Evolutionary conservation across 2,113 vertebrate species (phyloP), one percentile per base, ranked within the genome.

Genomic region (Ancistrus triradiatus): DNA sequence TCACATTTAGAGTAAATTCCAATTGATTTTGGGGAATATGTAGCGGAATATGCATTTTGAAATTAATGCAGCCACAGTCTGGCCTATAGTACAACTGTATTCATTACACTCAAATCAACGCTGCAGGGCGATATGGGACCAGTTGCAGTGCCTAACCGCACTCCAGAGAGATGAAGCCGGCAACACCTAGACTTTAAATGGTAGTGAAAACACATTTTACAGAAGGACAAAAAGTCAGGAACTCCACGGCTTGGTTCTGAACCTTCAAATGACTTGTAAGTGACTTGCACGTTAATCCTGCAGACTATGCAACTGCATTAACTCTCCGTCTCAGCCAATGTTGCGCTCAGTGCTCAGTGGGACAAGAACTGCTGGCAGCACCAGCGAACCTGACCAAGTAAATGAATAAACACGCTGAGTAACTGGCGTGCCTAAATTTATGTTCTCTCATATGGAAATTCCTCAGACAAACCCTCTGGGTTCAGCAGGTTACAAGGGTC

Each of bases 401-500:
- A 56, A 68, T 28, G 28, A 74, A 63, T 61, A 70, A 59, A 68
- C 57, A 17, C 37, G 17, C 33, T 28, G 4, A 46, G 66, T 57
- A 65, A 40, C 51, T 48, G 66, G 59, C 56, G 49, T 31, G 18
- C 44, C 52, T 56, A 66, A 42, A 81, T 86, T 83, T 81, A 84
- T 84, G 84, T 80, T 84, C 71, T 73, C 73, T 63, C 62, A 77
- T 53, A 73, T 82, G 77, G 81, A 81, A 84, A 82, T 81, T 80
- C 78, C 77, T 81, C 22, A 50, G 33, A 31, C 17, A 78, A 83
- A 77, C 73, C 74, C 74, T 68, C 72, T 74, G 66, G 78, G 81
- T 72, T 74, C 58, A 60, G 72, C 61, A 78, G 77, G 80, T 79
- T 76, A 63, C 65, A 46, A 46, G 62, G 81, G 81, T 84, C 82